phyloP scores from a whole-genome alignment of 2,113 vertebrate genomes.

The Hystrix brachyura region DNA sequence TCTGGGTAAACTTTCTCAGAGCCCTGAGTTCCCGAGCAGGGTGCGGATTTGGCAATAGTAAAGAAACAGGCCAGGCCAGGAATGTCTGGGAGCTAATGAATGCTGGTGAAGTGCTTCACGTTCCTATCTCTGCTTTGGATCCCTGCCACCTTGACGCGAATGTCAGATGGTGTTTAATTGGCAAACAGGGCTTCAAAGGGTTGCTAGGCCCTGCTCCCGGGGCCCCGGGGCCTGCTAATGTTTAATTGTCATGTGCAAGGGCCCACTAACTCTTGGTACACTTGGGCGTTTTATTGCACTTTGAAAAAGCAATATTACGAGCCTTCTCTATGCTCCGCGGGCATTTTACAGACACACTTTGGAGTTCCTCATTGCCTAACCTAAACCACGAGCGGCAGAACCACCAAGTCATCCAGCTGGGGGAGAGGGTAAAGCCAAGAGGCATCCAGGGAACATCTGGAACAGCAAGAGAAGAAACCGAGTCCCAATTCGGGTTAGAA shows the following conservation, averaged over 20 bases:
- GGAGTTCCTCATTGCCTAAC: constrained; percentile 50
- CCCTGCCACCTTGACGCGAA: constrained; percentile 90
- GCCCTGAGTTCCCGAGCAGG: constrained; percentile 89
- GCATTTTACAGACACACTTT: constrained; percentile 76
- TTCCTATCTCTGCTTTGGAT: constrained; percentile 92
- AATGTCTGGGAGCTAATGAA: constrained; percentile 92
- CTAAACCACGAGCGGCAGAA: background rate
- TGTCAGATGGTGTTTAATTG: constrained; percentile 92
- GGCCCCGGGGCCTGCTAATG: constrained; percentile 88
- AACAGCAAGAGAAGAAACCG: background rate
- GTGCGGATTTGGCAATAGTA: constrained; percentile 91
- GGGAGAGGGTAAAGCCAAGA: background rate
- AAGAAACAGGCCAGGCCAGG: constrained; percentile 90
- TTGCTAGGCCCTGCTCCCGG: constrained; percentile 84
- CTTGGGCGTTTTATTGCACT: constrained; percentile 86
- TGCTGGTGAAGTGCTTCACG: constrained; percentile 90
- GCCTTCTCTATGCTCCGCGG: constrained; percentile 59
- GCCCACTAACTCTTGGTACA: constrained; percentile 88
- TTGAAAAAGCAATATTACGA: constrained; percentile 81
- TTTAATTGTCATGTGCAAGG: constrained; percentile 91
- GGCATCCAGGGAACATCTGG: background rate
- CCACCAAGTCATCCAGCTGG: background rate
- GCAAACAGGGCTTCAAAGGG: constrained; percentile 91
- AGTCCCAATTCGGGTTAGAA: background rate
- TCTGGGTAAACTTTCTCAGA: constrained; percentile 89